Percentiles rank a stretch among this genome's conserved stretches.
Evolutionary conservation across 2,113 vertebrate species (phyloP).

Genomic region (Actenoides hombroni): DNA sequence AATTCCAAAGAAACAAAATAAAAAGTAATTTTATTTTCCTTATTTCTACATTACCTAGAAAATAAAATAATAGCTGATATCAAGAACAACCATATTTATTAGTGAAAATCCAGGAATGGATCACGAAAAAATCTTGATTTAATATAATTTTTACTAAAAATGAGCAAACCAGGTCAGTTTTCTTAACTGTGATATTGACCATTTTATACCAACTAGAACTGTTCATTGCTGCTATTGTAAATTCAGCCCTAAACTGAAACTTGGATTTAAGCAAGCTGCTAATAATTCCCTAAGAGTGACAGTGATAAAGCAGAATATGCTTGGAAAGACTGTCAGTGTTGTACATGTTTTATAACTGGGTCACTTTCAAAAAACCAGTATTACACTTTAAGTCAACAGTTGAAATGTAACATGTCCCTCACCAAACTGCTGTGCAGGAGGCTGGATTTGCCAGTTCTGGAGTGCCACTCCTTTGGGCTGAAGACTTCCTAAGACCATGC

Average conservation of each 20-base stretch:
- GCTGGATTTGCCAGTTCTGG: rapidly evolving
- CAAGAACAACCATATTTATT: conserved; percentile 21
- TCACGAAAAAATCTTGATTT: background rate
- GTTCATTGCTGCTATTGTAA: background rate
- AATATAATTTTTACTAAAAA: conserved; percentile 44
- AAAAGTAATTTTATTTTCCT: background rate
- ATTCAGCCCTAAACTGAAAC: background rate
- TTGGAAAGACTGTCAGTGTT: background rate
- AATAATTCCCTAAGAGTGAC: background rate
- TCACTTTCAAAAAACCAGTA: background rate
- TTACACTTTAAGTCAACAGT: background rate
- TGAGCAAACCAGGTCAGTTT: background rate
- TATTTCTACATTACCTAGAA: background rate
- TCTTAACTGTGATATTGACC: background rate
- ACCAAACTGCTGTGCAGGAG: too few species aligned
- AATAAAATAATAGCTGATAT: background rate
- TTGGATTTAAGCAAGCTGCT: background rate
- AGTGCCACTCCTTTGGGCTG: background rate
- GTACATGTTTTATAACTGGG: background rate
- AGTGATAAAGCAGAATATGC: background rate
- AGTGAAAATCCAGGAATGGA: conserved; percentile 26
- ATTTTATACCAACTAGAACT: background rate
- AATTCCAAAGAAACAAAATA: background rate
- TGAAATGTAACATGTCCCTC: background rate
- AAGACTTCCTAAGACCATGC: background rate